A percentile compares a stretch with the other conserved stretches of the same genome.
Conservation (phyloP, 2,797 vertebrate genomes). For the Dryobates pubescens region DNA sequence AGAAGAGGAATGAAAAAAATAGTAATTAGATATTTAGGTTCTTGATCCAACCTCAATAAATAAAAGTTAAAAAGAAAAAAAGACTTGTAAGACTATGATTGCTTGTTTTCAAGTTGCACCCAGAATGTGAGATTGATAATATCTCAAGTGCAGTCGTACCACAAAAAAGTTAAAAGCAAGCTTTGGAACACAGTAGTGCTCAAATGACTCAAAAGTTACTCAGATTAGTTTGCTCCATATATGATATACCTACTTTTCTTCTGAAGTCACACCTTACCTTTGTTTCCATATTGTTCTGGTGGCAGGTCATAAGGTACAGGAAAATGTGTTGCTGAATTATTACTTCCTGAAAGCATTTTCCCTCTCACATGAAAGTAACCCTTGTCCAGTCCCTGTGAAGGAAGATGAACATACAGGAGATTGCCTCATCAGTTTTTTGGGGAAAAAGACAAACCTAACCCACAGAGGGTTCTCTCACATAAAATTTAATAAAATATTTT, state of each 20-base stretch:
- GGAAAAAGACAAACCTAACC: background rate
- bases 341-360: conserved; percentile 43
- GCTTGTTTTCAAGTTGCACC: background rate
- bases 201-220: background rate
- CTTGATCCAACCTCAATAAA: background rate
- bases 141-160: background rate
- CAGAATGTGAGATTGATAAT: background rate
- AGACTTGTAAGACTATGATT: background rate
- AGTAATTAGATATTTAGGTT: background rate
- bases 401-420: background rate
- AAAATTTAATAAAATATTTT: background rate
- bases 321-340: conserved; percentile 52
- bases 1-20: background rate
- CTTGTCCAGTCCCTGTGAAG: conserved; percentile 70
- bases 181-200: background rate
- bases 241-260: background rate
- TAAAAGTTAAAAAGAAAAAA: background rate
- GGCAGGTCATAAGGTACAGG: conserved; percentile 83
- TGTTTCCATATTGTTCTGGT: conserved; percentile 77
- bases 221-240: background rate
- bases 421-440: background rate
- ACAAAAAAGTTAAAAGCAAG: background rate
- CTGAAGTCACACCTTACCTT: conserved; percentile 72
- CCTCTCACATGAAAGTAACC: conserved; percentile 72
- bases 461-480: background rate